These are phyloP conservation scores for Drosophila silvestris DNA, from an alignment of 2,888 invertebrate genomes.

Conservation along the genomic window DNA sequence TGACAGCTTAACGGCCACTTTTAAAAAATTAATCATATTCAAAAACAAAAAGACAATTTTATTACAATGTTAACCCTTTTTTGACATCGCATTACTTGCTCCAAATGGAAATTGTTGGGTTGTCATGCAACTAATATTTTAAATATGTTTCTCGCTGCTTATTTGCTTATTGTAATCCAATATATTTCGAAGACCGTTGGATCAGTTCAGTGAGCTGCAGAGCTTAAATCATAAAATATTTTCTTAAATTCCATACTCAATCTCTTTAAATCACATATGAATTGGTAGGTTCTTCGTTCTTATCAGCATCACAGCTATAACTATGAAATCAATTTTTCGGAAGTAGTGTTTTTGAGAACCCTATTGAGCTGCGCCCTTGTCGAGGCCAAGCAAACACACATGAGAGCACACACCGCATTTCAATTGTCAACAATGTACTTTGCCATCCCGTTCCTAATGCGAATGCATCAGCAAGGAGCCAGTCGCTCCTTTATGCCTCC, in stretches of 20 bases:
- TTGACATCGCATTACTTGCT: neutral
- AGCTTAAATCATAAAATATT: neutral
- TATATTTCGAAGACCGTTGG: neutral
- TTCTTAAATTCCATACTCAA: neutral
- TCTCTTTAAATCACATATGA: neutral
- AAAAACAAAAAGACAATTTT: neutral
- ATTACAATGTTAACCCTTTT: neutral
- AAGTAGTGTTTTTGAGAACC: neutral
- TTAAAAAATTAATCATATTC: neutral
- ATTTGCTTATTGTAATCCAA: neutral
- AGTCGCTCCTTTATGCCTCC: conserved; percentile 43
- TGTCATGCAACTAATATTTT: neutral
- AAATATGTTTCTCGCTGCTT: neutral
- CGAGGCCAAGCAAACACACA: conserved; percentile 44
- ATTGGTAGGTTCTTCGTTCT: neutral
- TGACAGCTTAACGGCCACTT: neutral
- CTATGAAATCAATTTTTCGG: neutral
- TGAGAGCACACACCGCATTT: conserved; percentile 63
- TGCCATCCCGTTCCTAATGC: conserved; percentile 51
- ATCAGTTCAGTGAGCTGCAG: neutral
- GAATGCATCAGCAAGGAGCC: conserved; percentile 65
- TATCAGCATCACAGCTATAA: too few species aligned
- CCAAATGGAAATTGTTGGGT: neutral
- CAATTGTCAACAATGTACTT: conserved; percentile 67
- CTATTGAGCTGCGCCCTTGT: conserved; percentile 38